phyloP scores from a whole-genome alignment of 2,888 invertebrate genomes.

The Lithodes maja region DNA sequence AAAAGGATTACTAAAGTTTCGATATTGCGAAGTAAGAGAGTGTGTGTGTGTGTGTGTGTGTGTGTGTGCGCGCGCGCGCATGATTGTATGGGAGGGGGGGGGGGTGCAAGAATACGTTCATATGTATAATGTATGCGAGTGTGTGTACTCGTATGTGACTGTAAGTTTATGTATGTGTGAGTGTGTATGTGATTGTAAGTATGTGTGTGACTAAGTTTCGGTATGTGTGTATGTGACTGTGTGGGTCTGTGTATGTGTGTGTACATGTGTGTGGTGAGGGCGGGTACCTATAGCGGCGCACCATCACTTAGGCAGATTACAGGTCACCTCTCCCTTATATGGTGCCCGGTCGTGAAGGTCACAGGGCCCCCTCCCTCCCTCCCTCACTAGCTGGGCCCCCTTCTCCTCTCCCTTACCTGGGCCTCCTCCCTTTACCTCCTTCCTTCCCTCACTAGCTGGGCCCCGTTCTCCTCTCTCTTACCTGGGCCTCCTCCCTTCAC shows the following conservation, averaged over 20 bases:
- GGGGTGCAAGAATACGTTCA: background rate
- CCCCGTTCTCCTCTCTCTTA: background rate
- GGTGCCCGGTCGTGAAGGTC: background rate
- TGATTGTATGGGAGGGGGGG: background rate
- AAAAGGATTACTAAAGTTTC: no score
- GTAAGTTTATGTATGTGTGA: background rate
- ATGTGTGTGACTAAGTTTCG: background rate
- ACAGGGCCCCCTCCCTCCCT: background rate
- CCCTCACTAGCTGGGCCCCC: background rate
- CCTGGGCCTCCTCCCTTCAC: background rate
- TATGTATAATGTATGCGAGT: slow-evolving; percentile 17
- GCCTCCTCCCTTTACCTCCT: background rate
- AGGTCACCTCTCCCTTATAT: background rate
- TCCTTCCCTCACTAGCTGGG: background rate
- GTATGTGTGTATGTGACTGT: background rate
- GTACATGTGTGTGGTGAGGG: background rate
- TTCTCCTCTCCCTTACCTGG: background rate
- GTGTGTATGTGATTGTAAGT: background rate
- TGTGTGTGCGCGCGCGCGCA: background rate
- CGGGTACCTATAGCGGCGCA: background rate
- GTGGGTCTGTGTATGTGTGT: background rate
- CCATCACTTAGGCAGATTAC: background rate
- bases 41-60: background rate
- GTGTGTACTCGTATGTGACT: slow-evolving; percentile 13
- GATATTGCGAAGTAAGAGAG: background rate